Evolutionary conservation across 2,797 vertebrate species (phyloP).

Genomic region (Oreochromis mossambicus): DNA sequence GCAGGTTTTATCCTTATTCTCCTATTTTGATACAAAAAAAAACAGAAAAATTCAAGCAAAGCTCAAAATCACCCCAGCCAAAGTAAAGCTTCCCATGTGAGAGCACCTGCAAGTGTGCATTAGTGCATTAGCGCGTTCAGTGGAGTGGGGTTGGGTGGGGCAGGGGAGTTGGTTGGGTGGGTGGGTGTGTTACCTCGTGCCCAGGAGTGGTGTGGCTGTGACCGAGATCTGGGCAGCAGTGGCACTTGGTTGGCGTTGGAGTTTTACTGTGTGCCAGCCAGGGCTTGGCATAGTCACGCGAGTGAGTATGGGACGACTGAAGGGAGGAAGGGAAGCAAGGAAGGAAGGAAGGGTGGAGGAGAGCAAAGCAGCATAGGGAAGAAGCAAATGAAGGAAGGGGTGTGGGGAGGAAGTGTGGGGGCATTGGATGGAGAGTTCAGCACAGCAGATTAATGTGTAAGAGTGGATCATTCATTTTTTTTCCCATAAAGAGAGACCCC

Average conservation of each 20-base stretch:
- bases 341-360: slow-evolving; percentile 51
- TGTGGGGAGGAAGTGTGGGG: background rate
- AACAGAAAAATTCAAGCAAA: background rate
- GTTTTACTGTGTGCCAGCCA: slow-evolving; percentile 99
- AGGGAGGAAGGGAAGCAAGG: slow-evolving; percentile 67
- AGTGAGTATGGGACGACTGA: slow-evolving; percentile 91
- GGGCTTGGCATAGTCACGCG: slow-evolving; percentile 98
- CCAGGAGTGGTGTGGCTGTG: slow-evolving; percentile 82
- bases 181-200: slow-evolving; percentile 87
- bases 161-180: background rate
- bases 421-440: slow-evolving; percentile 7
- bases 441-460: slow-evolving; percentile 36
- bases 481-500: background rate
- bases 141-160: slow-evolving; percentile 2
- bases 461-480: background rate
- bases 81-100: background rate
- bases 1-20: background rate
- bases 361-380: slow-evolving; percentile 32
- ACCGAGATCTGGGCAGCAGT: slow-evolving; percentile 86
- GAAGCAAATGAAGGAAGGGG: background rate
- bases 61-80: background rate
- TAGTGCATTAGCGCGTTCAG: slow-evolving; percentile 59
- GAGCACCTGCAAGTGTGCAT: slow-evolving; percentile 31
- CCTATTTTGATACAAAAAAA: background rate
- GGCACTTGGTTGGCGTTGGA: slow-evolving; percentile 88